phyloP scores from a whole-genome alignment of 1,140 invertebrate species.

The Pteromalus puparum region DNA sequence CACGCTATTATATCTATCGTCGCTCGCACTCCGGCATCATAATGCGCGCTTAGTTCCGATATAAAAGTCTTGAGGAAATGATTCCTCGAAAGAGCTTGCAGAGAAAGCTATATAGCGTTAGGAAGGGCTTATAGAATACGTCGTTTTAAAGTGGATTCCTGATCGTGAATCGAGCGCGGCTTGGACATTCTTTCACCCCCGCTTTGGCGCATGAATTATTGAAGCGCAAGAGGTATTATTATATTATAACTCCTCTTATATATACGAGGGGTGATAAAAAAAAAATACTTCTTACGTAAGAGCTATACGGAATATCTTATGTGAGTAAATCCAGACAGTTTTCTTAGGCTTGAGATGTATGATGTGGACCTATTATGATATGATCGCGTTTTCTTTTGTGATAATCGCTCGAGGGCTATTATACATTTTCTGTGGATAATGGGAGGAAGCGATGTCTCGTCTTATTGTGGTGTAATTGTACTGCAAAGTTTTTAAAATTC shows the following conservation, averaged over 20 bases:
- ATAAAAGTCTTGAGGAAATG: constrained; percentile 32
- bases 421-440: no score
- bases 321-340: neutral
- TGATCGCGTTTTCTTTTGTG: no score
- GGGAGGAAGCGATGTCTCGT: no score
- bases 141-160: constrained; percentile 34
- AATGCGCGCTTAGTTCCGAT: neutral
- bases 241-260: neutral
- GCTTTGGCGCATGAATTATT: constrained; percentile 47
- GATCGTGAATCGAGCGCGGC: neutral
- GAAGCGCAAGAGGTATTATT: constrained; percentile 33
- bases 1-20: neutral
- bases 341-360: neutral
- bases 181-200: neutral
- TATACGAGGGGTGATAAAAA: neutral
- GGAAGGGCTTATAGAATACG: neutral
- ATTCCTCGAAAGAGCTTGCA: neutral
- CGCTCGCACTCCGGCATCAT: neutral
- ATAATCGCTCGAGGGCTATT: no score
- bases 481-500: no score
- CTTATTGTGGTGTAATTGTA: no score
- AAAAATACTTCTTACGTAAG: no score
- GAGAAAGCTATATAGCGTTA: neutral
- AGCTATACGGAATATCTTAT: neutral
- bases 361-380: no score